Base-by-base conservation (phyloP, 2,797 vertebrate genomes). In the Synanceia verrucosa region DNA sequence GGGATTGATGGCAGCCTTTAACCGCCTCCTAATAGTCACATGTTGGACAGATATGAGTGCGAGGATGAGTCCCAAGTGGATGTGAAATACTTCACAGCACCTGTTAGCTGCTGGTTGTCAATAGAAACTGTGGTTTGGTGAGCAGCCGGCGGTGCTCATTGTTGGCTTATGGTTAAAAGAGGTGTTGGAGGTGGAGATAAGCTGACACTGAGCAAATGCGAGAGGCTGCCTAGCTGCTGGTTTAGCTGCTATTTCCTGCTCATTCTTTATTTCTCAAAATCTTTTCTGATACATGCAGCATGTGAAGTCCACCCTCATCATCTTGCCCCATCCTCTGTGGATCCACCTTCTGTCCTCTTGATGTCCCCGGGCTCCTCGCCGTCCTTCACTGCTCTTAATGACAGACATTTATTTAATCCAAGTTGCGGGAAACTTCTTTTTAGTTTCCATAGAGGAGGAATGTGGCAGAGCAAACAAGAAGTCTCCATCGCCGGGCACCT, bases 371-470 rank as follows among this genome's bases (percentile, higher is more conserved):
- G 77, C 75, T 69, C 67, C 74, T 50, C 26, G 34, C 78, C 74
- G 79, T 78, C 78, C 85, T 88, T 87, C 86, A 86, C 75, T 60
- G 75, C 50, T 73, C 78, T 81, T 90, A 88, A 91, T 90, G 87
- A 85, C 84, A 83, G 73, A 80, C 86, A 81, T 87, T 90, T 90
- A 89, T 86, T 90, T 89, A 83, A 89, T 90, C 86, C 84, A 65
- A 79, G 79, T 83, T 76, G 75, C 69, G 79, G 81, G 80, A 86
- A 89, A 90, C n/a, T n/a, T n/a, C n/a, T n/a, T n/a, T 77, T 92
- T 88, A 90, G 81, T 82, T 86, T 70, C 47, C 56, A 70, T 34
- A 56, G 65, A 65, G 67, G 56, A 64, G 70, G 70, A 67, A 60
- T 16, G 26, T 6, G 18, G 58, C 11, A 44, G 44, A 65, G 68